Base-by-base conservation (phyloP, 2,888 invertebrate genomes). In the Ypsolopha sequella region DNA sequence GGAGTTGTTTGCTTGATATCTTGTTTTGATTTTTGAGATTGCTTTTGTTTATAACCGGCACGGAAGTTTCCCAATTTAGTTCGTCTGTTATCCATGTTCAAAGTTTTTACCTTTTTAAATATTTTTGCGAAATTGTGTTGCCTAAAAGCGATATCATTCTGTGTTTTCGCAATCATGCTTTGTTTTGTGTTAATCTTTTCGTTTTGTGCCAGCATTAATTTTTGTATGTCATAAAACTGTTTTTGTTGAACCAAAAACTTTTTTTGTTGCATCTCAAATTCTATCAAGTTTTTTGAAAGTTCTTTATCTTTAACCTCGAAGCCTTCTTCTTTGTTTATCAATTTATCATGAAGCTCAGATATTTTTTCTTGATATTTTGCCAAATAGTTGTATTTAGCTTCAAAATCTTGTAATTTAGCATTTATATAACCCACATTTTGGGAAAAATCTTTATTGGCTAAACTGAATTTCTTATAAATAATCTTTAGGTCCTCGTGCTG, bases 161-260 rank as follows among this genome's bases (percentile, higher is more conserved):
- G 85, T 0, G 77, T 75, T 60, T 77, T 81, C 0, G 78, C 72
- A 53, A 86, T 85, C 1, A 68, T 35, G 46, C 68, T 76, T 48
- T 85, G 85, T 55, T 77, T 82, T 0, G 60, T 43, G 41, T 75
- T 82, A 1, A 85, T 78, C 51, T 78, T 81, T 50, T 84, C 81
- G 7, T 84, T 85, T 52, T 85, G 84, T 0, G 70, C 65, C 1
- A 85, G 51, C 70, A 85, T 76, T 0, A 78, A 41, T 54, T 78
- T 81, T 41, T 86, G 85, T 48, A 84, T 69, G 6, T 68, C 71
- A 47, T 76, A 82, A 60, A 86, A 85, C 36, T 82, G 79, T 33
- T 66, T 62, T 52, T 86, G 85, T 51, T 84, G 85, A 0, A 63
- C 57, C 36, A 81, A 61, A 55, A 86, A 86, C 36, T 79, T 77